Evolutionary conservation across 1,140 invertebrate species (phyloP).

Genomic region (Cotesia typhae): DNA sequence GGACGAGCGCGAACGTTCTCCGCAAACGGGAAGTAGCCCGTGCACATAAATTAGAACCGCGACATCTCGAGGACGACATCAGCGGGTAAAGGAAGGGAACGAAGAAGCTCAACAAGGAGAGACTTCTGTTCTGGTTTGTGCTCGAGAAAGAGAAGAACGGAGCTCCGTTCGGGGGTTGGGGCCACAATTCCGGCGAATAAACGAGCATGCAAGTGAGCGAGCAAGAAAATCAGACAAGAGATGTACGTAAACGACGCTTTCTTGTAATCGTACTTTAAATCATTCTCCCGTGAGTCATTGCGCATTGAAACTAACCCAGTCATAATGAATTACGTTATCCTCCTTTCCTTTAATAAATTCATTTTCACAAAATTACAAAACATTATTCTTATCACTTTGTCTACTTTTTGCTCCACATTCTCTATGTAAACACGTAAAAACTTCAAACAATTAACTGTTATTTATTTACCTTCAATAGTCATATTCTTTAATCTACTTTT

Average conservation of each 20-base stretch:
- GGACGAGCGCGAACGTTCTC: conserved; percentile 46
- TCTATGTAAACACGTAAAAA: no score
- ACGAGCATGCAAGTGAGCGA: conserved; percentile 19
- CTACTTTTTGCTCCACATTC: no score
- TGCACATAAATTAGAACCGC: conserved; percentile 58
- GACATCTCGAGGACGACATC: conserved; percentile 53
- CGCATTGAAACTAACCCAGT: conserved; percentile 10
- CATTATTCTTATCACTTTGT: no score
- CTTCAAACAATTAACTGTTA: no score
- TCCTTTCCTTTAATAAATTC: not conserved
- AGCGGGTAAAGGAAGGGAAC: conserved; percentile 33
- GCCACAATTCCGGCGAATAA: no score
- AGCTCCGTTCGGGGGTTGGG: not conserved
- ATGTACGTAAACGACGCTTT: conserved; percentile 28
- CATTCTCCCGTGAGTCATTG: conserved; percentile 10
- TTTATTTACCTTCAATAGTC: no score
- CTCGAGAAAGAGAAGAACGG: conserved; percentile 16
- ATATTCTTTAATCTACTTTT: no score
- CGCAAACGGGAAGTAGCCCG: conserved; percentile 57
- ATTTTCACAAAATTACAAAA: no score
- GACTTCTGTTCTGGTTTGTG: not conserved
- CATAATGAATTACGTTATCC: not conserved
- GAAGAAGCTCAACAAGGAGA: not conserved
- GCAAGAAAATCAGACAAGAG: conserved; percentile 23
- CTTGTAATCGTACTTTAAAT: conserved; percentile 22